Conservation (phyloP, 2,113 vertebrate genomes). For the Siniperca chuatsi region DNA sequence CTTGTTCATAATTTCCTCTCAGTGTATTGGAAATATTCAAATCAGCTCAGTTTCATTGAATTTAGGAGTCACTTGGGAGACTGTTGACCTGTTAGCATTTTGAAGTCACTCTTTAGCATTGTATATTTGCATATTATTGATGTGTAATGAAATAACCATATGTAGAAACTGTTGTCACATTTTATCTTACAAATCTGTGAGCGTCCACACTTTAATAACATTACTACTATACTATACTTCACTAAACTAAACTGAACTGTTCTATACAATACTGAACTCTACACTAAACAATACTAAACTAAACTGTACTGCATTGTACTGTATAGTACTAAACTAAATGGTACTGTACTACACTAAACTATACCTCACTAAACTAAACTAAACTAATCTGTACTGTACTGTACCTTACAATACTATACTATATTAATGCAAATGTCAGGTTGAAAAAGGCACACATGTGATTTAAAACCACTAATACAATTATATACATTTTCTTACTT, state of each 20-base stretch:
- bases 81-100: neutral
- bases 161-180: neutral
- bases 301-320: neutral
- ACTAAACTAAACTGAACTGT: neutral
- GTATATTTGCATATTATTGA: neutral
- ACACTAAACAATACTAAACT: neutral
- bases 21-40: neutral
- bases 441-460: neutral
- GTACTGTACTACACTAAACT: neutral
- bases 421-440: too few species aligned
- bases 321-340: neutral
- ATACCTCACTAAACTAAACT: neutral
- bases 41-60: neutral
- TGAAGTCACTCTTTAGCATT: neutral
- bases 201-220: too few species aligned
- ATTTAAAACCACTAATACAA: neutral
- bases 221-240: too few species aligned
- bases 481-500: neutral
- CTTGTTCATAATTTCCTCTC: neutral
- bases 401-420: neutral
- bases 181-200: neutral
- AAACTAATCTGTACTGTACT: neutral
- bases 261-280: too few species aligned
- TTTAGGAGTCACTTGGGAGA: neutral
- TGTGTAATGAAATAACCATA: neutral